Evolutionary conservation across 2,113 vertebrate genomes (phyloP).

Genomic region (Pitta sordida): DNA sequence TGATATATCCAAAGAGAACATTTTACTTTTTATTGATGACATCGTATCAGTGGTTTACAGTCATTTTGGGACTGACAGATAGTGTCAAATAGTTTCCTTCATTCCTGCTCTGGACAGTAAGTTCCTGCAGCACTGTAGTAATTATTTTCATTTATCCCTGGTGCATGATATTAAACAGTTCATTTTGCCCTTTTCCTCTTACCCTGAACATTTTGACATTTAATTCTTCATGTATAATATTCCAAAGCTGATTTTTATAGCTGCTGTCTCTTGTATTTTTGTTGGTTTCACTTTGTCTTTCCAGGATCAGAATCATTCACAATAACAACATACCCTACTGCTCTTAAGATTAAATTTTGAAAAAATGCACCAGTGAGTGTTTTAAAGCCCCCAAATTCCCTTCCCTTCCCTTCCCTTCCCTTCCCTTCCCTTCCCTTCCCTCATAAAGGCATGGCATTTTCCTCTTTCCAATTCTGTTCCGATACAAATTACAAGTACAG

Average conservation of each 20-base stretch:
- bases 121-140: background rate
- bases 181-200: background rate
- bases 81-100: background rate
- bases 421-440: background rate
- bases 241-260: background rate
- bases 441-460: background rate
- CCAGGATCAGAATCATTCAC: background rate
- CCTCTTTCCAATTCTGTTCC: background rate
- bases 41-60: background rate
- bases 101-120: background rate
- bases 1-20: background rate
- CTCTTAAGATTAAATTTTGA: background rate
- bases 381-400: background rate
- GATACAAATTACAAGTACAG: background rate
- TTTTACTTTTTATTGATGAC: background rate
- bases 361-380: background rate
- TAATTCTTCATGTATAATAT: background rate
- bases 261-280: background rate
- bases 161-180: background rate
- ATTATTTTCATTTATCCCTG: background rate
- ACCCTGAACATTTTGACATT: background rate
- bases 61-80: background rate
- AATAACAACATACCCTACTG: background rate
- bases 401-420: background rate
- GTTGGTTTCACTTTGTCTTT: background rate